These are phyloP conservation scores for Oscheius onirici DNA, from an alignment of 2,888 invertebrate species.

Conservation along the genomic window DNA sequence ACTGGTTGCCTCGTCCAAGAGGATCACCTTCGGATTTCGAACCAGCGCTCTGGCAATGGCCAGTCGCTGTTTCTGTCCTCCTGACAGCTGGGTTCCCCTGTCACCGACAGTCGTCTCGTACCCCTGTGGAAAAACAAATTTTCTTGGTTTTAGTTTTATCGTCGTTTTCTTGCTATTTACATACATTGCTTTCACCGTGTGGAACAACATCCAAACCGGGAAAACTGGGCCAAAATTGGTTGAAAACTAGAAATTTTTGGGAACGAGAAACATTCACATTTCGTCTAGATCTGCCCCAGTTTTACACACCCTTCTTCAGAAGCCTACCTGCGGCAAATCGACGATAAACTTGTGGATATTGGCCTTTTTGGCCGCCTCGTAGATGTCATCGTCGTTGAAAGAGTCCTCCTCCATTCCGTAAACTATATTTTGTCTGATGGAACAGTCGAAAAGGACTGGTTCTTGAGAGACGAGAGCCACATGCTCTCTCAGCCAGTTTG, in stretches of 20 bases:
- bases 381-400: slow-evolving; percentile 70
- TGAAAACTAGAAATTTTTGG: too few species aligned
- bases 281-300: too few species aligned
- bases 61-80: slow-evolving; percentile 74
- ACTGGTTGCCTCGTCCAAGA: slow-evolving; percentile 72
- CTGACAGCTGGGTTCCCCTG: slow-evolving; percentile 73
- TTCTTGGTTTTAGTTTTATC: too few species aligned
- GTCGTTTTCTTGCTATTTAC: too few species aligned
- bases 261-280: too few species aligned
- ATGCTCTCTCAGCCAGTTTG: slow-evolving; percentile 69
- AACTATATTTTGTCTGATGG: slow-evolving; percentile 63
- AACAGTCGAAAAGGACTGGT: slow-evolving; percentile 72
- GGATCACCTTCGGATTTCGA: slow-evolving; percentile 70
- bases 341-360: slow-evolving; percentile 73
- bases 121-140: slow-evolving; percentile 46
- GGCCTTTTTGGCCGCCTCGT: slow-evolving; percentile 71
- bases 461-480: slow-evolving; percentile 72
- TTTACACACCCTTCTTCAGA: background rate
- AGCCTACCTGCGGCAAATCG: slow-evolving; percentile 69
- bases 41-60: slow-evolving; percentile 74
- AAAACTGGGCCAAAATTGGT: too few species aligned
- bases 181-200: too few species aligned
- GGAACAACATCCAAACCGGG: too few species aligned
- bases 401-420: slow-evolving; percentile 54
- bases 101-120: slow-evolving; percentile 73